A percentile compares a stretch with the other conserved stretches of the same genome.
These are phyloP conservation scores for Lampris incognitus DNA, from an alignment of 2,113 vertebrate genomes.

Conservation along the genomic window DNA sequence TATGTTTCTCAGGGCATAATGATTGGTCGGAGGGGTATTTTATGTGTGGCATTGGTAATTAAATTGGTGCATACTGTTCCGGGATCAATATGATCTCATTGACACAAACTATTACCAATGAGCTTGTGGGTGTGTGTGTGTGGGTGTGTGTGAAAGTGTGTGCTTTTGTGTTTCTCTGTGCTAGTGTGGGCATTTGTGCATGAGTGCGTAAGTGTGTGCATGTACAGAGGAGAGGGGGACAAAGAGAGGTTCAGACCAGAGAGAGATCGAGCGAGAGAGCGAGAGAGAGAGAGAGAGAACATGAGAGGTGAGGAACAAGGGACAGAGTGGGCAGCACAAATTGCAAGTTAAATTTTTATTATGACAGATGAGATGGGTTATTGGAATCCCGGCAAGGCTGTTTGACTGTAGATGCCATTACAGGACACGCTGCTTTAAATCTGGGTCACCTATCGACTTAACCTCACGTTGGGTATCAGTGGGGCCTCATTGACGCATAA, in stretches of 20 bases:
- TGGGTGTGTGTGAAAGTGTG: conserved; percentile 13
- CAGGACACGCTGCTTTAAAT: conserved; percentile 72
- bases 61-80: conserved; percentile 65
- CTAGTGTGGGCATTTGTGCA: neutral
- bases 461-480: conserved; percentile 69
- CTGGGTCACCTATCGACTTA: conserved; percentile 76
- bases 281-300: conserved; percentile 18
- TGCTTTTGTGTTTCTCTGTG: conserved; percentile 4
- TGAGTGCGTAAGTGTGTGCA: conserved; percentile 9
- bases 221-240: conserved; percentile 6
- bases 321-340: conserved; percentile 59
- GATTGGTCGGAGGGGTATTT: conserved; percentile 65
- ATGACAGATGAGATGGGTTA: conserved; percentile 76
- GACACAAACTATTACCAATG: conserved; percentile 54
- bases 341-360: conserved; percentile 69
- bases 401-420: conserved; percentile 71
- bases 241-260: conserved; percentile 28
- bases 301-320: conserved; percentile 26
- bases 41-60: conserved; percentile 74
- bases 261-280: neutral
- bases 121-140: neutral
- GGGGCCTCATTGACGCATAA: conserved; percentile 65
- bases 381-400: conserved; percentile 66
- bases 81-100: conserved; percentile 66
- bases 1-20: conserved; percentile 51